Percentiles rank a stretch among this genome's conserved stretches.
These are phyloP conservation scores for Hippocampus kuda DNA, from an alignment of 2,797 vertebrate species.

Conservation along the genomic window DNA sequence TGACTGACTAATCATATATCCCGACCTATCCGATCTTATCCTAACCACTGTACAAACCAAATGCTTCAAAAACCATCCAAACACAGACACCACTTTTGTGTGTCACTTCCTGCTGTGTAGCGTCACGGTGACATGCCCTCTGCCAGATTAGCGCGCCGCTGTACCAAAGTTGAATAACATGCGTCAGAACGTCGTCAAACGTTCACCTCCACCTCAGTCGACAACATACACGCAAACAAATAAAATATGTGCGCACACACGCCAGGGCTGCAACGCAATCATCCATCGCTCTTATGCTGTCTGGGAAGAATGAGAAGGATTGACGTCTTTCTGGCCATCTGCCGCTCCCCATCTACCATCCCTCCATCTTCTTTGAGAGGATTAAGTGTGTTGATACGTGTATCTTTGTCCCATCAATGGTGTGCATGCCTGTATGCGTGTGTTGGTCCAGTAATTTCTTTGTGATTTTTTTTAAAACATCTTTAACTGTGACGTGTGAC, in stretches of 20 bases:
- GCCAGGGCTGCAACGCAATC: slow-evolving; percentile 42
- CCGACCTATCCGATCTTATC: too few relatives aligned
- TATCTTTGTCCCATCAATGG: slow-evolving; percentile 48
- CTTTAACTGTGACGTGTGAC: slow-evolving; percentile 43
- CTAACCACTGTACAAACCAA: too few relatives aligned
- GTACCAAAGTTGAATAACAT: neutral
- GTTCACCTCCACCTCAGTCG: neutral
- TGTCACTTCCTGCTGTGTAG: neutral
- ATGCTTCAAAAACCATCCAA: too few relatives aligned
- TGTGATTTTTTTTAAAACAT: slow-evolving; percentile 33
- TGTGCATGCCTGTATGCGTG: slow-evolving; percentile 27
- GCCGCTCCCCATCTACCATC: slow-evolving; percentile 39
- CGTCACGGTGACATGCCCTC: neutral
- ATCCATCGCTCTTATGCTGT: slow-evolving; percentile 51
- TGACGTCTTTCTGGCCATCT: slow-evolving; percentile 72
- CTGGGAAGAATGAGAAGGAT: slow-evolving; percentile 61
- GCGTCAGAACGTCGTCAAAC: slow-evolving; percentile 2
- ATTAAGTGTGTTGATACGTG: slow-evolving; percentile 59
- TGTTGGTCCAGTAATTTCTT: slow-evolving; percentile 42
- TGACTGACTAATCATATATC: too few relatives aligned
- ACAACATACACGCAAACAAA: slow-evolving; percentile 7
- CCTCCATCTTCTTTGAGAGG: slow-evolving; percentile 60
- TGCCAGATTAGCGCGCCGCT: neutral
- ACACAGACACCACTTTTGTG: neutral
- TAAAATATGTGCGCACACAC: neutral